phyloP scores from a whole-genome alignment of 2,797 vertebrate genomes.

The Phalloptychus januarius region DNA sequence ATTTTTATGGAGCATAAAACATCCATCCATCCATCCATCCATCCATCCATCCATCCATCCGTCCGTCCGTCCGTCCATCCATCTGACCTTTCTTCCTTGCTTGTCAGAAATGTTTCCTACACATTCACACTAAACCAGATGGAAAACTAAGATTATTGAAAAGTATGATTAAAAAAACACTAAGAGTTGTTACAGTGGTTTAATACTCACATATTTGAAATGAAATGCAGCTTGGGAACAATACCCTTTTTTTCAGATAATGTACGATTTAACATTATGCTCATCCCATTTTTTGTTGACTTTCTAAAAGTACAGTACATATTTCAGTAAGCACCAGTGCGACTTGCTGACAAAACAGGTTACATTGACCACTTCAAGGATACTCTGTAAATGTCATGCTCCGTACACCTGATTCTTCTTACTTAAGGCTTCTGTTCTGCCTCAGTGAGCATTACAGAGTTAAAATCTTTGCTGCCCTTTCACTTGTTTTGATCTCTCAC shows the following conservation, averaged over 20 bases:
- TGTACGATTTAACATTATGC: not conserved
- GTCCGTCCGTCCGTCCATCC: too few species aligned
- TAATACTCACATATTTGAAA: not conserved
- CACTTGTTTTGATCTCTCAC: constrained; percentile 28
- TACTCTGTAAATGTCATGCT: constrained; percentile 41
- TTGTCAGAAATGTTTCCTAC: not conserved
- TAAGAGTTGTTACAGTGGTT: not conserved
- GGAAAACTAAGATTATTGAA: not conserved
- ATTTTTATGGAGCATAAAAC: not conserved
- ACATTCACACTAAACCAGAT: not conserved
- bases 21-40: too few species aligned
- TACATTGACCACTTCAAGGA: constrained; percentile 58
- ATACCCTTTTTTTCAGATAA: not conserved
- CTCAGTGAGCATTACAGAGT: constrained; percentile 32
- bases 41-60: too few species aligned
- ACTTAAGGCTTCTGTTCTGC: constrained; percentile 34
- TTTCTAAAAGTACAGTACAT: not conserved
- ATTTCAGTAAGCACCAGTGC: constrained; percentile 8
- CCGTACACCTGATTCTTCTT: constrained; percentile 18
- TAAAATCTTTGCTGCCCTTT: constrained; percentile 26
- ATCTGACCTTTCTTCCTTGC: not conserved
- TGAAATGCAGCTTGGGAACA: not conserved
- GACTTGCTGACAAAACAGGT: constrained; percentile 64
- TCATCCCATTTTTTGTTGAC: not conserved
- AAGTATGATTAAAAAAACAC: not conserved